Percentiles rank a stretch among this genome's conserved stretches.
Conservation (phyloP, 92 coral and sea anemone genomes). For the Anthopleura xanthogrammica region DNA sequence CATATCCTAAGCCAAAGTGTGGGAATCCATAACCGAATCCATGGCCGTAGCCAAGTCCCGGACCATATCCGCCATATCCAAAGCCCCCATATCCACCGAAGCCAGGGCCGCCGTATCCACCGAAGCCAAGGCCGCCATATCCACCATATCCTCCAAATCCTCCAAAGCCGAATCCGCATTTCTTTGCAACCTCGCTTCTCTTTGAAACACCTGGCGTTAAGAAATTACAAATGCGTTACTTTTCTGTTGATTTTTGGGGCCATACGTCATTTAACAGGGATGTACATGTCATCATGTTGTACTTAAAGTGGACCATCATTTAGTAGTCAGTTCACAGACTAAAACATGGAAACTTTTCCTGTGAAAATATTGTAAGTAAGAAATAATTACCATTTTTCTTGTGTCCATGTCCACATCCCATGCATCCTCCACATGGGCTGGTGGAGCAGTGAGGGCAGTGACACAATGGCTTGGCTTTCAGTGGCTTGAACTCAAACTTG, state of each 20-base stretch:
- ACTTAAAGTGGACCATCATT: neutral
- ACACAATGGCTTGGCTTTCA: constrained; percentile 82
- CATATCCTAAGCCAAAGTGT: constrained; percentile 26
- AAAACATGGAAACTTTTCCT: neutral
- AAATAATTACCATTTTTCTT: constrained; percentile 20
- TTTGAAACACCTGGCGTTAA: constrained; percentile 2
- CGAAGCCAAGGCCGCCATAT: constrained; percentile 34
- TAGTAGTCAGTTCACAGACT: neutral
- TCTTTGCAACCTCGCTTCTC: constrained; percentile 30
- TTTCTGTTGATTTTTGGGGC: neutral
- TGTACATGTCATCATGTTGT: neutral
- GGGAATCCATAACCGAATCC: constrained; percentile 13
- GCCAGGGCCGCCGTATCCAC: constrained; percentile 52
- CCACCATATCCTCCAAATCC: neutral
- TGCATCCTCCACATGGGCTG: constrained; percentile 38
- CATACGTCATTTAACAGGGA: neutral
- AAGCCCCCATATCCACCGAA: constrained; percentile 49
- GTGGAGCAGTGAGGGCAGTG: constrained; percentile 70
- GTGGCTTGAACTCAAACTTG: constrained; percentile 76
- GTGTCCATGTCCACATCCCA: constrained; percentile 52
- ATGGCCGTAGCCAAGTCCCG: constrained; percentile 7
- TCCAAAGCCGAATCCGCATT: constrained; percentile 25
- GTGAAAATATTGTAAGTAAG: neutral
- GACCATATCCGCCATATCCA: constrained; percentile 50
- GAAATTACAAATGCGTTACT: neutral